Conservation (phyloP, 2,797 vertebrate genomes). For the Pseudomugil tenellus region DNA sequence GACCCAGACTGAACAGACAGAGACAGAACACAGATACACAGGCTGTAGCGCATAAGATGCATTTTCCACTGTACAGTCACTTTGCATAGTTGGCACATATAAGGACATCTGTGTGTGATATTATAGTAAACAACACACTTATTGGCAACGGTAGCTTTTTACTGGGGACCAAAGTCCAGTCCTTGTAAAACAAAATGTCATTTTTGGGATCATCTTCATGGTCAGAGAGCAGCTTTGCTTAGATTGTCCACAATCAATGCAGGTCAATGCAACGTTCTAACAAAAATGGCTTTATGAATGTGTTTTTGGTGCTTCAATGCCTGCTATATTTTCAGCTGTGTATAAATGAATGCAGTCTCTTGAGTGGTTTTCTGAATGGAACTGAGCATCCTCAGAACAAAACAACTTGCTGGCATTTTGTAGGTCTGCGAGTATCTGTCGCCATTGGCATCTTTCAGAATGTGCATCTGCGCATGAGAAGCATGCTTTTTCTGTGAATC, state of each 20-base stretch:
- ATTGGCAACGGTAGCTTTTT: not conserved
- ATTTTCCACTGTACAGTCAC: not conserved
- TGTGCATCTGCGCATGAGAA: not conserved
- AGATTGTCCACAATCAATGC: not conserved
- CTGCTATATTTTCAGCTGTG: conserved; percentile 10
- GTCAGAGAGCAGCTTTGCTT: too few relatives aligned
- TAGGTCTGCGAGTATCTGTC: not conserved
- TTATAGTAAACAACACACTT: not conserved
- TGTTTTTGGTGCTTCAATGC: conserved; percentile 9
- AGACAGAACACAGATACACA: too few relatives aligned
- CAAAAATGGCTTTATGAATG: not conserved
- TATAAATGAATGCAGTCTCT: conserved; percentile 21
- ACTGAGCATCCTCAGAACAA: conserved; percentile 14
- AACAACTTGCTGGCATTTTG: conserved; percentile 17
- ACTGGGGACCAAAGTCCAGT: too few relatives aligned
- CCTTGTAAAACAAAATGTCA: not conserved
- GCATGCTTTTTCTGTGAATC: not conserved
- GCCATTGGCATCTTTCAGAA: not conserved
- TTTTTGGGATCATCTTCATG: not conserved
- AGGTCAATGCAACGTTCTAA: not conserved
- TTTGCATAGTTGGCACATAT: not conserved
- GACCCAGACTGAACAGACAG: not conserved
- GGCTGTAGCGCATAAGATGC: too few relatives aligned
- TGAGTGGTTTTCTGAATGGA: conserved; percentile 43
- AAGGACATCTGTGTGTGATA: conserved; percentile 4